Conservation (phyloP, 2,797 vertebrate species). For the Danio albolineatus region DNA sequence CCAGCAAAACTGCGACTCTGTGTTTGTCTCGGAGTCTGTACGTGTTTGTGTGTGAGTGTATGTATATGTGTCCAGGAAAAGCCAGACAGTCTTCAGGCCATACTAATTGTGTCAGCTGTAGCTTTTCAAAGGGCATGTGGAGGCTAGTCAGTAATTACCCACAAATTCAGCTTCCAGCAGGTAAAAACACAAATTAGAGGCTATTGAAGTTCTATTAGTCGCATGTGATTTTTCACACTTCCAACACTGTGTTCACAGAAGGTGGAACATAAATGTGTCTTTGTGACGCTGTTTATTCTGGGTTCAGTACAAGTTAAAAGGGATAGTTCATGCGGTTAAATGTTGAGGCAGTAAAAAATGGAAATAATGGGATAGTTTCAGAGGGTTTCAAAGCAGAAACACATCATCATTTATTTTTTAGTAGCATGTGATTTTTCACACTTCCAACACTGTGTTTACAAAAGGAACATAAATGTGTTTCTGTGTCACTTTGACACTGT, state of each 20-base stretch:
- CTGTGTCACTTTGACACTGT: too few species aligned
- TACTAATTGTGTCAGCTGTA: constrained; percentile 42
- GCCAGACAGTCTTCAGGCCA: constrained; percentile 14
- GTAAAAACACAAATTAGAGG: constrained; percentile 8
- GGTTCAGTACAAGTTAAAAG: neutral
- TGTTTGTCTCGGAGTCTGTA: constrained; percentile 39
- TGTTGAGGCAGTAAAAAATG: too few species aligned
- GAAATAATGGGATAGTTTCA: too few species aligned
- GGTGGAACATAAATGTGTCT: constrained; percentile 2
- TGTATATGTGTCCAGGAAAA: constrained; percentile 15
- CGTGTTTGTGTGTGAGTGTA: constrained; percentile 2
- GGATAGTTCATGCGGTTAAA: too few species aligned
- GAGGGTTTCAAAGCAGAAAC: too few species aligned
- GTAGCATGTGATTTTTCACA: too few species aligned
- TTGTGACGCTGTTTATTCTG: neutral
- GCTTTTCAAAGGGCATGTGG: constrained; percentile 34
- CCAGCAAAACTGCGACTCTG: constrained; percentile 18
- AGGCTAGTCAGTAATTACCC: constrained; percentile 42
- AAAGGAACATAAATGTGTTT: too few species aligned
- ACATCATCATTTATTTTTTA: too few species aligned
- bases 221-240: neutral
- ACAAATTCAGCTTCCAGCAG: constrained; percentile 26
- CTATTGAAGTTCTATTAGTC: constrained; percentile 15
- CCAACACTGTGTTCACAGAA: neutral
- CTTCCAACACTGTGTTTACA: too few species aligned